Evolutionary conservation across 2,888 invertebrate species (phyloP), one percentile per base, ranked within the genome.

Genomic region (Saturnia pavonia): DNA sequence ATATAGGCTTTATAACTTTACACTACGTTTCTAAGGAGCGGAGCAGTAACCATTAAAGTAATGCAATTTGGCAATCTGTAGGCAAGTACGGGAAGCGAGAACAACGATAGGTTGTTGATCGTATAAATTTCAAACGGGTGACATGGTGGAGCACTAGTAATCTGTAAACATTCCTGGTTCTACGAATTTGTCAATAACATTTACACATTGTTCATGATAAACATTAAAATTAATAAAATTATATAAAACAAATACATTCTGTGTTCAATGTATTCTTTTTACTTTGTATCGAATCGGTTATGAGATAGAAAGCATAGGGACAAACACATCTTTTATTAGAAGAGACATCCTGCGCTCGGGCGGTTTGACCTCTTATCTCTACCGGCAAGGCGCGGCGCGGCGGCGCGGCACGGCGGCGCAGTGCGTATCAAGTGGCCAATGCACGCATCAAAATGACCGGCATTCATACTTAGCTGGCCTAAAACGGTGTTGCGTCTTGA

Each of bases 321-420:
- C 90, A 91, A 84, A 84, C 85, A 80, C 78, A 84, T 85, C 88
- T 86, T 85, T 87, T 88, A 86, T 86, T 80, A 81, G 80, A 81
- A 69, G 75, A 86, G 87, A 87, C 87, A 88, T 88, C 87, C 88
- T 86, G 85, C 82, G 80, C 75, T 80, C 76, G 79, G 85, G 83
- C 65, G 89, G 87, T 87, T 80, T 87, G 91, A 91, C 90, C 91
- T 81, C 84, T 91, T 91, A 91, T 91, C 91, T 82, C 76, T 77
- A 76, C 78, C 78, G 76, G 74, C 54, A 74, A 11, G 54, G 22
- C 48, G 19, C 48, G 48, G 48, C 48, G 48, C 48, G 48, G 54
- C 54, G n/a, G n/a, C n/a, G n/a, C n/a, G n/a, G n/a, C n/a, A n/a
- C n/a, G n/a, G n/a, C n/a, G n/a, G n/a, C n/a, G 51, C n/a, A 51